Evolutionary conservation across 2,797 vertebrate genomes (phyloP).

Genomic region (Thripadectes ignobilis): DNA sequence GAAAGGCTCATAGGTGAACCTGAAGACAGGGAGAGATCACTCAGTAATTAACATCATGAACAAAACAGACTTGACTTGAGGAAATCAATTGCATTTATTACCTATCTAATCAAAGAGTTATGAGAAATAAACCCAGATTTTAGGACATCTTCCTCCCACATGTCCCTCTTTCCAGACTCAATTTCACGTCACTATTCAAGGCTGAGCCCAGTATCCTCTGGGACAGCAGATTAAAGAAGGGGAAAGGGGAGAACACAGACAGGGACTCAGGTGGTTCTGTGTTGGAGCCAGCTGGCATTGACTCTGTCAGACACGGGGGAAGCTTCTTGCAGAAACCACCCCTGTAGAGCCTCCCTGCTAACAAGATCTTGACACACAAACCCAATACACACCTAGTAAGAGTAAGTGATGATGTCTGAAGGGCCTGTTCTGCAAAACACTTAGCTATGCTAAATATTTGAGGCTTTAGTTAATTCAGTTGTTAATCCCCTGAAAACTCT

Average conservation of each 20-base stretch:
- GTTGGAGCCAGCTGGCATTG: background rate
- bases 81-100: background rate
- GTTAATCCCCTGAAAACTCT: background rate
- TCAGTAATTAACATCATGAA: background rate
- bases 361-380: accelerated
- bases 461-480: background rate
- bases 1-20: background rate
- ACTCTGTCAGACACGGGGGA: background rate
- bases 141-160: background rate
- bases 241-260: accelerated
- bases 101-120: background rate
- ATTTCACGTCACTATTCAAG: background rate
- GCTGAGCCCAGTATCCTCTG: background rate
- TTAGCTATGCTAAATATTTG: background rate
- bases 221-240: background rate
- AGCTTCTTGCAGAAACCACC: background rate
- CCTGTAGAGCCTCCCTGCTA: background rate
- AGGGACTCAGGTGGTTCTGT: background rate
- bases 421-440: background rate
- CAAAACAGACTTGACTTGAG: background rate
- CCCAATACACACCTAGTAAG: background rate
- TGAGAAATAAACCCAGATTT: background rate
- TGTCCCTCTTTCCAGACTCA: background rate
- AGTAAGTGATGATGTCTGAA: background rate
- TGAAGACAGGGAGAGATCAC: background rate